These are phyloP conservation scores for Sialia sialis DNA, from an alignment of 2,113 vertebrate genomes.

Conservation along the genomic window DNA sequence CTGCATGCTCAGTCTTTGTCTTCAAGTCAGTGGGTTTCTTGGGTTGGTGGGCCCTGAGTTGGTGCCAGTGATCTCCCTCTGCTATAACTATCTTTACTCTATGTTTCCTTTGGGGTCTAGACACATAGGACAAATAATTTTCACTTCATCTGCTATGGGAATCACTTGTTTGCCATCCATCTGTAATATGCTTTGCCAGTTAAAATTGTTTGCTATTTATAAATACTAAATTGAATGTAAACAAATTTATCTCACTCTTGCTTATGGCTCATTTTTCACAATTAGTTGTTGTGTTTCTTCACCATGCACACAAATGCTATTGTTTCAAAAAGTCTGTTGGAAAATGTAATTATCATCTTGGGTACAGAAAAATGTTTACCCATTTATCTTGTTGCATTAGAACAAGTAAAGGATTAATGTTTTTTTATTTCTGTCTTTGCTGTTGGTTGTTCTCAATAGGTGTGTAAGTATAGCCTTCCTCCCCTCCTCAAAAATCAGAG, in stretches of 20 bases:
- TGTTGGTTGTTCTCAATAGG: background rate
- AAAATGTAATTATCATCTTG: background rate
- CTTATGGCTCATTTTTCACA: background rate
- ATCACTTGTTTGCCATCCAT: background rate
- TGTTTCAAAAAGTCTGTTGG: background rate
- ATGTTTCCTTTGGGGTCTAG: background rate
- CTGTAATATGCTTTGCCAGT: background rate
- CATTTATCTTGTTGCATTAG: background rate
- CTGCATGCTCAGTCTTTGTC: background rate
- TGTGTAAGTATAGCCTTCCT: background rate
- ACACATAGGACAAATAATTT: background rate
- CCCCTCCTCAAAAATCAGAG: background rate
- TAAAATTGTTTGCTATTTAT: background rate
- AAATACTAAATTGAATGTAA: background rate
- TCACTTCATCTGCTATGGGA: background rate
- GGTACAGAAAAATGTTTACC: background rate
- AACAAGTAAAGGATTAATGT: background rate
- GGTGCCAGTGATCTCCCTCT: accelerated
- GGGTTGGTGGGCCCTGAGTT: background rate
- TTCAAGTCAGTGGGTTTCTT: background rate
- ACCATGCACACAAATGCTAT: background rate
- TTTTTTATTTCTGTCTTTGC: background rate
- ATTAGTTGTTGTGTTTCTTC: background rate
- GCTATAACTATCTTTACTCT: background rate
- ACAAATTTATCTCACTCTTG: background rate